Conservation (phyloP, 2,888 invertebrate genomes). For the Unio delphinus region DNA sequence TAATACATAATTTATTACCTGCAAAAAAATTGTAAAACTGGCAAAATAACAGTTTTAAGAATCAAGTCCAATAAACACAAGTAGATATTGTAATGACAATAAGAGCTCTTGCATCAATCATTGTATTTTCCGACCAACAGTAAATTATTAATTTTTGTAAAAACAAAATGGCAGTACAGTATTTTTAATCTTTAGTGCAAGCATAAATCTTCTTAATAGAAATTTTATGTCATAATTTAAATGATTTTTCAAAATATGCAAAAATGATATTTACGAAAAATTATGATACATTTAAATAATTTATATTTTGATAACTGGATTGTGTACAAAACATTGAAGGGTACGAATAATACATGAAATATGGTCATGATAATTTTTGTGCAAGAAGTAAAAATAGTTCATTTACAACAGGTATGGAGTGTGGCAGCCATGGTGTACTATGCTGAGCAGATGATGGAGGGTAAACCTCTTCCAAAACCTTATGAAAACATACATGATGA, state of each 20-base stretch:
- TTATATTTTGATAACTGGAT: neutral
- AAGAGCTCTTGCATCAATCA: too few species aligned
- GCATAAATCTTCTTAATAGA: too few species aligned
- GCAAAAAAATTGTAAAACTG: too few species aligned
- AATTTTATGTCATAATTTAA: too few species aligned
- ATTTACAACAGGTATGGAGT: conserved; percentile 57
- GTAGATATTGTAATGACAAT: too few species aligned
- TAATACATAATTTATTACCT: too few species aligned
- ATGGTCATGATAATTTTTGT: neutral
- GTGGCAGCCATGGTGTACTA: conserved; percentile 54
- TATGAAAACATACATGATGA: conserved; percentile 63
- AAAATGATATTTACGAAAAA: neutral
- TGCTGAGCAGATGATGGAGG: conserved; percentile 57
- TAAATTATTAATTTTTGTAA: too few species aligned
- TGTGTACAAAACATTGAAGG: neutral
- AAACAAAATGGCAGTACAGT: too few species aligned
- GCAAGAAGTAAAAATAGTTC: neutral
- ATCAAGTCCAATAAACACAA: too few species aligned
- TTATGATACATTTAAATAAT: neutral
- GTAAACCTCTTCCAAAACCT: conserved; percentile 51
- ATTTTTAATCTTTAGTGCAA: too few species aligned
- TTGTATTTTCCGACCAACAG: too few species aligned
- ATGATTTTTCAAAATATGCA: neutral
- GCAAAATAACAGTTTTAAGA: too few species aligned
- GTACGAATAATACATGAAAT: neutral